Percentiles rank a stretch among this genome's conserved stretches.
These are phyloP conservation scores for Epinephelus malabaricus DNA, from an alignment of 2,797 vertebrate species.

Conservation along the genomic window DNA sequence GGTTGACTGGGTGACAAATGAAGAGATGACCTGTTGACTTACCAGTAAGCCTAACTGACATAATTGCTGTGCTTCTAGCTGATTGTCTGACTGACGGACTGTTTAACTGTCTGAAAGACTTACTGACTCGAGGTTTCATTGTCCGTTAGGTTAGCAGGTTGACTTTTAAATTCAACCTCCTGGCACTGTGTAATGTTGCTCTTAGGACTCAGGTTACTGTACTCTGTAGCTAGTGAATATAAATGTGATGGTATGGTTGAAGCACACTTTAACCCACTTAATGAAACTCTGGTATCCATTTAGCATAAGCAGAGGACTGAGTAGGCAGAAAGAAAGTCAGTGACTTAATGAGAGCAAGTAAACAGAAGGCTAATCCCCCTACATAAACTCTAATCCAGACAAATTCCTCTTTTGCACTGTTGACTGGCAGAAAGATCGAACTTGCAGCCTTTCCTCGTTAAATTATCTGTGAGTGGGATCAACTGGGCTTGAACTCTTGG, in stretches of 20 bases:
- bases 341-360: conserved; percentile 33
- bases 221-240: neutral
- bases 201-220: too few species aligned
- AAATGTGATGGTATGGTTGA: neutral
- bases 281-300: neutral
- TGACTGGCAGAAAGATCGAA: conserved; percentile 37
- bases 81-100: conserved; percentile 10
- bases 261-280: neutral
- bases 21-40: conserved; percentile 38
- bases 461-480: neutral
- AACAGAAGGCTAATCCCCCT: conserved; percentile 19
- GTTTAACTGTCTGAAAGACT: conserved; percentile 9
- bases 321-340: conserved; percentile 9
- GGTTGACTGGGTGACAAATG: conserved; percentile 16
- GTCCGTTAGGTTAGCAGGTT: conserved; percentile 23
- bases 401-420: conserved; percentile 29
- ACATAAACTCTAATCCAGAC: conserved; percentile 45
- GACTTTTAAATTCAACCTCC: conserved; percentile 12
- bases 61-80: conserved; percentile 3
- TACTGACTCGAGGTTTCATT: conserved; percentile 4
- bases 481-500: too few species aligned
- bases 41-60: neutral
- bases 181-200: neutral
- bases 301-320: neutral
- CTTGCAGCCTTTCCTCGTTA: conserved; percentile 39